These are phyloP conservation scores for Melanerpes aurifrons DNA, from an alignment of 2,113 vertebrate species.

Conservation along the genomic window DNA sequence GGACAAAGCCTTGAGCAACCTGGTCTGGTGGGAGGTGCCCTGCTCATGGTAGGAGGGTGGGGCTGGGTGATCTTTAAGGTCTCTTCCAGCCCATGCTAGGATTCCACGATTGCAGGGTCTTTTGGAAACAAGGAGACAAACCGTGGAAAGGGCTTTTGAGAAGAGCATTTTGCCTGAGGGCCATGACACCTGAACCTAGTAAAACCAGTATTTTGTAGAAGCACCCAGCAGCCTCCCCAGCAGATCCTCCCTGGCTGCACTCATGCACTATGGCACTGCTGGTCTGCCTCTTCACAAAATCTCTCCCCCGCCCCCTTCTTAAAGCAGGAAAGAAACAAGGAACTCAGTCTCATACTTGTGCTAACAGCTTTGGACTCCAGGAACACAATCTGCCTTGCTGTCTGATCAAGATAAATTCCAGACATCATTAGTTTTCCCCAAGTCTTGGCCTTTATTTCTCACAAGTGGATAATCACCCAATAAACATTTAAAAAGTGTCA, in stretches of 20 bases:
- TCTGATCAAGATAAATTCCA: slow-evolving; percentile 64
- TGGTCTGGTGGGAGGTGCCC: too few species aligned
- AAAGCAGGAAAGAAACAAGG: not conserved
- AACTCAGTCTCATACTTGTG: not conserved
- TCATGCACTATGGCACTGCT: not conserved
- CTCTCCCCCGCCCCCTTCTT: not conserved
- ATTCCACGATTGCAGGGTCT: not conserved
- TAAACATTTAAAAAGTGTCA: slow-evolving; percentile 54
- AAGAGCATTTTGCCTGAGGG: not conserved
- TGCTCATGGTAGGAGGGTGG: too few species aligned
- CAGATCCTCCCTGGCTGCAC: not conserved
- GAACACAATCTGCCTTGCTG: slow-evolving; percentile 23
- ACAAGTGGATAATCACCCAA: slow-evolving; percentile 11
- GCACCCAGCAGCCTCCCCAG: not conserved
- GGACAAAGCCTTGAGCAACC: too few species aligned
- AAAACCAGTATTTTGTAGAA: not conserved
- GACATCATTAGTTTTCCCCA: slow-evolving; percentile 26
- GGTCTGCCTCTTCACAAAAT: not conserved
- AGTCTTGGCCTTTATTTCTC: slow-evolving; percentile 14
- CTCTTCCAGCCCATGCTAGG: too few species aligned
- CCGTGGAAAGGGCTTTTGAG: not conserved
- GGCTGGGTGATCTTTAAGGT: too few species aligned
- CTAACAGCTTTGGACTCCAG: slow-evolving; percentile 28
- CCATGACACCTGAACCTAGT: not conserved
- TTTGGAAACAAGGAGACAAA: not conserved